A percentile compares a stretch with the other conserved stretches of the same genome.
phyloP scores from a whole-genome alignment of 2,797 vertebrate species.

The Silurus lanzhouensis region DNA sequence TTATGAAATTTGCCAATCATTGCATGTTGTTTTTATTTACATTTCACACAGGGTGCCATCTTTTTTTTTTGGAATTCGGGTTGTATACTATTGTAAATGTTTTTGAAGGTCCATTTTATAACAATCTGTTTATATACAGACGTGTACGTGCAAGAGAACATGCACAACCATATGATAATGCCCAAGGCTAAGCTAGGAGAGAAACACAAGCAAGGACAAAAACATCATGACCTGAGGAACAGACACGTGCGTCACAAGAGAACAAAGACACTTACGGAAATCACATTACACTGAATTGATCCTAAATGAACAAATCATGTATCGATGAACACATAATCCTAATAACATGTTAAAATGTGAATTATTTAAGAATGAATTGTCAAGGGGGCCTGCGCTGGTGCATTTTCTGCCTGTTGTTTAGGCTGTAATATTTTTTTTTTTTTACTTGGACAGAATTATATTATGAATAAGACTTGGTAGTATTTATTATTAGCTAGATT shows the following conservation, averaged over 20 bases:
- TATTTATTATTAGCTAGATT: background rate
- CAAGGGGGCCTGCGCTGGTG: background rate
- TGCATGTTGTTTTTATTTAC: no score
- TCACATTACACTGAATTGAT: background rate
- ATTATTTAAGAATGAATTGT: background rate
- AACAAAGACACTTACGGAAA: background rate
- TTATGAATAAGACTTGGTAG: background rate
- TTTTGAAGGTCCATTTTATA: no score
- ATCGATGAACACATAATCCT: background rate
- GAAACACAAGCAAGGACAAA: background rate
- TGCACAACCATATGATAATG: background rate
- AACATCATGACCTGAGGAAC: background rate
- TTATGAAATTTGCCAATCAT: no score
- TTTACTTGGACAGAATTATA: background rate
- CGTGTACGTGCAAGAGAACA: background rate
- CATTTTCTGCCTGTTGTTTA: background rate
- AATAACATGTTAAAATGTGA: no score
- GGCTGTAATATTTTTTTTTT: background rate
- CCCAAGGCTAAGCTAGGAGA: background rate
- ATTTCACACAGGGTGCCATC: no score
- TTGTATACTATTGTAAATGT: no score
- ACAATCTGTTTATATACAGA: background rate
- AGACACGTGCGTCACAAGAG: background rate
- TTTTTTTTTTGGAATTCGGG: no score
- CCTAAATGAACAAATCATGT: background rate